A percentile compares a stretch with the other conserved stretches of the same genome.
phyloP scores from a whole-genome alignment of 2,113 vertebrate genomes.

The Rhea americana region DNA sequence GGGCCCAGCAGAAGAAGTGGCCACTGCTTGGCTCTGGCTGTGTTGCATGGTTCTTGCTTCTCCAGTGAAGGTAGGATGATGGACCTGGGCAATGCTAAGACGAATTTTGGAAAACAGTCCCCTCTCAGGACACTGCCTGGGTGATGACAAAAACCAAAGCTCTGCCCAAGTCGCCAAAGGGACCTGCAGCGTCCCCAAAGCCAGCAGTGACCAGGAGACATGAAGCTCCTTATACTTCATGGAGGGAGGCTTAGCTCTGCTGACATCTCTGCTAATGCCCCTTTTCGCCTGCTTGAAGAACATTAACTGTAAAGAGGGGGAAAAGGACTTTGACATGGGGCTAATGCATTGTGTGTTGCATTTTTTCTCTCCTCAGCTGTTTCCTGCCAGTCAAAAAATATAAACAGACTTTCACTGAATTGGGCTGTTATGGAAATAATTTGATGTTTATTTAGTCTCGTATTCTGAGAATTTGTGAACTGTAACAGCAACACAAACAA shows the following conservation, averaged over 20 bases:
- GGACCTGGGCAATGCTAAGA: background rate
- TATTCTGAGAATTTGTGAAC: background rate
- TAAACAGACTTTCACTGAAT: background rate
- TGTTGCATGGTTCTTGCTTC: background rate
- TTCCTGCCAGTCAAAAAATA: background rate
- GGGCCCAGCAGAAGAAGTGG: background rate
- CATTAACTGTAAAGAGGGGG: accelerated
- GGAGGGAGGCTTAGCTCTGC: background rate
- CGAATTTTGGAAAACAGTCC: background rate
- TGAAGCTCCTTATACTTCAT: background rate
- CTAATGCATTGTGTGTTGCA: accelerated
- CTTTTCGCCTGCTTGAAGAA: background rate
- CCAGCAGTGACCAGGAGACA: background rate
- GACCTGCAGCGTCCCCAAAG: background rate
- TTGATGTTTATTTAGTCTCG: background rate
- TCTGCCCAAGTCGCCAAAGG: background rate
- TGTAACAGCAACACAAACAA: background rate
- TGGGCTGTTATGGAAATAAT: background rate
- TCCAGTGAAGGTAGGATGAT: too few species aligned
- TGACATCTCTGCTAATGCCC: background rate
- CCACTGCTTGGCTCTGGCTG: background rate
- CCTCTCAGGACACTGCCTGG: background rate
- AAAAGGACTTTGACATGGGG: background rate
- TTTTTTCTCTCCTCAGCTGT: background rate
- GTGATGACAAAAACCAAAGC: background rate